Base-by-base conservation (phyloP, 2,888 invertebrate genomes). In the Anarsia innoxiella region DNA sequence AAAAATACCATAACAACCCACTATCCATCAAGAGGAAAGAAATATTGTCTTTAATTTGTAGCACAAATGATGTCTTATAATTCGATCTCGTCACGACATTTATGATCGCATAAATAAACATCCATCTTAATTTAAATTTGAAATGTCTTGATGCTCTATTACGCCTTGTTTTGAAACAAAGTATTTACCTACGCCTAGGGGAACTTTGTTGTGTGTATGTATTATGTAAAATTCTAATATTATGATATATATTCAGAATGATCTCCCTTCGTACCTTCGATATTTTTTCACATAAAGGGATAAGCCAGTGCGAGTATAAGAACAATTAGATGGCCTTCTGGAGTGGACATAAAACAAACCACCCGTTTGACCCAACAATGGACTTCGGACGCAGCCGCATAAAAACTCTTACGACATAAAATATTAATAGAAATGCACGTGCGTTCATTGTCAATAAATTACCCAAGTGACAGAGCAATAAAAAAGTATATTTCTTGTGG, bases 371-470 rank as follows among this genome's bases (percentile, higher is more conserved):
- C 52, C 45, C 54, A 71, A 78, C 77, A 77, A 79, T 74, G 64
- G 70, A 45, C 59, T 32, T 42, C 43, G 61, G 63, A 64, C 64
- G 58, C 59, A 52, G 52, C 54, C 51, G 60, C 60, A 71, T 70
- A 77, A 79, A 82, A 82, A 75, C 73, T 62, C 68, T 68, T 68
- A 64, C 67, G 62, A 77, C 79, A 82, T 82, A 83, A 83, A 84
- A 83, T 83, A 83, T 83, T 83, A 83, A 84, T 83, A 83, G 83
- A 83, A 83, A 82, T 82, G 82, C 84, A 82, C 82, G 83, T 80
- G 79, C 67, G 79, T 78, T 83, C 82, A 82, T 82, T 83, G 79
- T 82, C 83, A 78, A 84, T 84, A 84, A 84, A 84, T 84, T 83
- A 84, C 73, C 68, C 60, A 56, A 82, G 83, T 83, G 84, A 84